A percentile compares a stretch with the other conserved stretches of the same genome.
These are phyloP conservation scores for Chelon auratus DNA, from an alignment of 2,797 vertebrate genomes.

Conservation along the genomic window DNA sequence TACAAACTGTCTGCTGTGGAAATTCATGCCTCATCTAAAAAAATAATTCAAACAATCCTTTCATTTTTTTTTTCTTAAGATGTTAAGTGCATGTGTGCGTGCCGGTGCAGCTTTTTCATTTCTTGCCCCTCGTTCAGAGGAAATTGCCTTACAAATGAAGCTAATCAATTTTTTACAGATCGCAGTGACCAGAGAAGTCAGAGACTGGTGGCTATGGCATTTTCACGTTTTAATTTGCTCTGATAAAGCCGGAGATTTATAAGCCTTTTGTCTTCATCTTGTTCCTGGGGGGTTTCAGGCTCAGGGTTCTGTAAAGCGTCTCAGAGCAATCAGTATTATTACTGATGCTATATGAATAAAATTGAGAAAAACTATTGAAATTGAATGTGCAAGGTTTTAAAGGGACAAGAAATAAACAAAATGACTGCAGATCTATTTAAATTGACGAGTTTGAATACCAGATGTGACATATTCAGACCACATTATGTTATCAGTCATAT, in stretches of 20 bases:
- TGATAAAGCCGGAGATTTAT: constrained; percentile 42
- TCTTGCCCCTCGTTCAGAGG: constrained; percentile 60
- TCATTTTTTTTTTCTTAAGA: constrained; percentile 38
- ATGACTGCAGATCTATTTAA: too few species aligned
- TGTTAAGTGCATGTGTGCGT: constrained; percentile 25
- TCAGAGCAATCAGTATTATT: too few species aligned
- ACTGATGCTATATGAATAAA: too few species aligned
- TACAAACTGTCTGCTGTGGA: constrained; percentile 71
- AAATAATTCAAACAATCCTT: constrained; percentile 72
- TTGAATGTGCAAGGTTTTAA: too few species aligned
- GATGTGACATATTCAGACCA: too few species aligned
- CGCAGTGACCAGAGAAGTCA: constrained; percentile 51
- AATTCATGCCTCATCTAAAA: constrained; percentile 75
- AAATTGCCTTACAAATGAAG: constrained; percentile 82
- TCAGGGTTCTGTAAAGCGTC: too few species aligned
- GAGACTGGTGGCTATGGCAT: constrained; percentile 40
- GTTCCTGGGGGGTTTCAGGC: too few species aligned
- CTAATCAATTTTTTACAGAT: constrained; percentile 72
- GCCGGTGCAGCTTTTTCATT: constrained; percentile 35
- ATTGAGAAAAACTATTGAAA: too few species aligned
- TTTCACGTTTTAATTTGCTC: constrained; percentile 45
- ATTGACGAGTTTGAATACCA: too few species aligned
- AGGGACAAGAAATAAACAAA: too few species aligned
- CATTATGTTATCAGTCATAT: too few species aligned
- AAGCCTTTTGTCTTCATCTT: constrained; percentile 36